Percentiles rank a stretch among this genome's conserved stretches.
Evolutionary conservation across 2,888 invertebrate species (phyloP).

Genomic region (Temnothorax unifasciatus): DNA sequence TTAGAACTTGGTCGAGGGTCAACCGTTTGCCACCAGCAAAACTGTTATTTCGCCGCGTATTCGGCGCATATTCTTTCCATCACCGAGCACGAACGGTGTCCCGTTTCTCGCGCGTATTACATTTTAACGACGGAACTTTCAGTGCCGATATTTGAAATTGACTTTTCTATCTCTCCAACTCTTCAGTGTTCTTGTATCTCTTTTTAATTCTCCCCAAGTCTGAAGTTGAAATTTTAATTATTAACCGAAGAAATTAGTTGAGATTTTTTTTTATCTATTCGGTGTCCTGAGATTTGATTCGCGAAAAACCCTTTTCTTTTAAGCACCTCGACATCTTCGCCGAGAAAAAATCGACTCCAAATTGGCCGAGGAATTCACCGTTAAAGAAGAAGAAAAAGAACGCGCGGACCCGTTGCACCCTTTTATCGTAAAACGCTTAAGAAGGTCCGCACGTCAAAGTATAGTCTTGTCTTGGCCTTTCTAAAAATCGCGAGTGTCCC

Average conservation of each 20-base stretch:
- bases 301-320: neutral
- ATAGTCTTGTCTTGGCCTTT: neutral
- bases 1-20: constrained; percentile 21
- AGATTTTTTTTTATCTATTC: neutral
- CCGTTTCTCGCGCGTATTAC: neutral
- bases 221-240: neutral
- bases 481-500: constrained; percentile 43
- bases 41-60: constrained; percentile 22
- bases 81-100: neutral
- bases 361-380: neutral
- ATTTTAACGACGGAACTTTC: neutral
- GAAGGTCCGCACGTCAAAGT: neutral
- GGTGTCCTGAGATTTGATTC: neutral
- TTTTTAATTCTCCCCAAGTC: neutral
- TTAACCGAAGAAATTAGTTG: neutral
- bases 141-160: neutral
- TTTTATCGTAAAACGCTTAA: constrained; percentile 10
- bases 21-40: constrained; percentile 41
- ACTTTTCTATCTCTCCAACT: neutral
- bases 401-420: neutral
- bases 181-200: neutral
- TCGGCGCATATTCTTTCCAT: neutral
- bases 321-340: neutral
- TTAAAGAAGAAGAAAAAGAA: neutral
- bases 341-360: neutral